Base-by-base conservation (phyloP, 2,888 invertebrate genomes). In the Brachyptera putata region DNA sequence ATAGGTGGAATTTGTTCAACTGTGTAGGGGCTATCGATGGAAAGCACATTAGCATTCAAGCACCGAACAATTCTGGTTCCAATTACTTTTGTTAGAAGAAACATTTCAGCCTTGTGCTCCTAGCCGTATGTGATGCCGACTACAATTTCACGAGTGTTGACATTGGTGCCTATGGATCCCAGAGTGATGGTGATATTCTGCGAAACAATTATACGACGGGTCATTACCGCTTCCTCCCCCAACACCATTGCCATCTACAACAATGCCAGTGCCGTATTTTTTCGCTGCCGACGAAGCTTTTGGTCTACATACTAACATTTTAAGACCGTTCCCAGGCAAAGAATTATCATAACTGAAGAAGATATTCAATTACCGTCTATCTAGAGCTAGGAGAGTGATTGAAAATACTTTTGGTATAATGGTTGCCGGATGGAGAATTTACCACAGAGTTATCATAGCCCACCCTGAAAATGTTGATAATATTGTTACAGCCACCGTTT, bases 131-230 rank as follows among this genome's bases (percentile, higher is more conserved):
- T 55, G 66, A 69, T 65, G 64, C 68, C 57, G 65, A 68, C 56
- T 69, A 69, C 58, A 64, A 63, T 61, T 73, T 73, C 63, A 64
- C 67, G 49, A 68, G 66, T 63, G 67, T 64, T 39, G 66, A 70
- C 55, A 63, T 70, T 64, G 70, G 69, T 4, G 67, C 66, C 62
- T 66, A 68, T 60, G 68, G 67, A 26, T 64, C 69, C 53, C 67
- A 68, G 60, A 63, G 64, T 25, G 68, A 69, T 62, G 68, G 67
- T 24, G 66, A 65, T 22, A 62, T 68, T 36, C 65, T 63, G 48
- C 60, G 56, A 48, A 57, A 24, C 50, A 34, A 14, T 18, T 56
- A 21, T 26, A 34, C 22, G 39, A 16, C 9, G 39, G 39, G 26
- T 39, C 25, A 25, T 25, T 59, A 24, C 55, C 41, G 14, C 37